phyloP scores from a whole-genome alignment of 2,888 invertebrate species.

The Synergus japonicus region DNA sequence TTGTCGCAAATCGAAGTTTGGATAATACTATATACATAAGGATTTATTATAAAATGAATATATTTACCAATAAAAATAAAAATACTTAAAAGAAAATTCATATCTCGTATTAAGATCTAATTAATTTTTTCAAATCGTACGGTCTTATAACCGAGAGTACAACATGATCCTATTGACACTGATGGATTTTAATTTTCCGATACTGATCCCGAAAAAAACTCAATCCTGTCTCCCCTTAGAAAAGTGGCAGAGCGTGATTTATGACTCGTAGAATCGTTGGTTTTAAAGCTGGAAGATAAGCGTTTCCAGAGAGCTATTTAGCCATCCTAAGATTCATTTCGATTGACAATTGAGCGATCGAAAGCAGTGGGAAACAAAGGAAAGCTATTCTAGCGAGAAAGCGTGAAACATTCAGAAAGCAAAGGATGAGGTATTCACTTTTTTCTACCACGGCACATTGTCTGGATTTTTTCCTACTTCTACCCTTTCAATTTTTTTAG shows the following conservation, averaged over 20 bases:
- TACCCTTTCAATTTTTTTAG: background rate
- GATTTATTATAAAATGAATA: too few relatives aligned
- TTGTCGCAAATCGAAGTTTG: too few relatives aligned
- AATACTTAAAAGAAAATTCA: background rate
- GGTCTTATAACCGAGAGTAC: background rate
- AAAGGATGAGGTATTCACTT: background rate
- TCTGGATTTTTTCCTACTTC: background rate
- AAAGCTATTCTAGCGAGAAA: slow-evolving; percentile 6
- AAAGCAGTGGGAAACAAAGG: background rate
- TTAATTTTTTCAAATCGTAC: background rate
- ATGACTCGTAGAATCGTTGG: background rate
- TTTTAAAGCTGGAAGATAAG: background rate
- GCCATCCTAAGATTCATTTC: background rate
- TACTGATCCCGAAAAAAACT: background rate
- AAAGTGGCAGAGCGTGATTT: slow-evolving; percentile 8
- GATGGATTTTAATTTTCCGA: slow-evolving; percentile 7
- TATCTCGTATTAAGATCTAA: background rate
- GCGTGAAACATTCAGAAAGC: slow-evolving; percentile 33
- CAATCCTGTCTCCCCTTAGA: slow-evolving; percentile 38
- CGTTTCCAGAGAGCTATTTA: background rate
- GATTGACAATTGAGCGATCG: background rate
- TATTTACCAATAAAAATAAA: background rate
- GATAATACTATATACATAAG: too few relatives aligned
- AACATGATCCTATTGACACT: background rate
- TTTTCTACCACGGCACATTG: background rate